These are phyloP conservation scores for Apolygus lucorum DNA, from an alignment of 1,140 invertebrate species.

Conservation along the genomic window DNA sequence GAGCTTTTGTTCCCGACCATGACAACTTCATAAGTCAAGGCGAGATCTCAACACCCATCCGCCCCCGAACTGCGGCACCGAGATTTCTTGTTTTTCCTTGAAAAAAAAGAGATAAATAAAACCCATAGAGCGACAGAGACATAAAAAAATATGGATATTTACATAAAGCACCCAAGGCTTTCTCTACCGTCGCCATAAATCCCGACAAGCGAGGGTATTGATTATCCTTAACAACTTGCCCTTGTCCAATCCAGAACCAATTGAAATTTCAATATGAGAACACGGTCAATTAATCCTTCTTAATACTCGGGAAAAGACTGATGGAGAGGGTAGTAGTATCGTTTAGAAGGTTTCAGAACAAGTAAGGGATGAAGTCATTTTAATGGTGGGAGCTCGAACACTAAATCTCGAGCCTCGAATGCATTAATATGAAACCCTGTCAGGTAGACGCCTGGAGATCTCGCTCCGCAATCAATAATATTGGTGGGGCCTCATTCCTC, in stretches of 20 bases:
- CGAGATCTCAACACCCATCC: not conserved
- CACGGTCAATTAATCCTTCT: slow-evolving; percentile 11
- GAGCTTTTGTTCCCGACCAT: not conserved
- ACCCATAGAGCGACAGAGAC: not conserved
- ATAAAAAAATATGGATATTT: not conserved
- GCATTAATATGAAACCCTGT: slow-evolving; percentile 9
- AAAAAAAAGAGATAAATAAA: too few species aligned
- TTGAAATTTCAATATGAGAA: slow-evolving; percentile 15
- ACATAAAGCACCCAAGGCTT: slow-evolving; percentile 6
- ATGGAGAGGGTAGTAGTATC: not conserved
- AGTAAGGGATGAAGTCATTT: slow-evolving; percentile 10
- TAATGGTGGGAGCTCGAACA: slow-evolving; percentile 1
- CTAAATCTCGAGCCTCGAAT: slow-evolving; percentile 11
- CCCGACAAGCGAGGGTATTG: not conserved
- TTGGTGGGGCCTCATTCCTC: not conserved
- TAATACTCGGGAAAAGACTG: not conserved
- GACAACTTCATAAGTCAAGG: not conserved
- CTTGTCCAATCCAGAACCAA: slow-evolving; percentile 16
- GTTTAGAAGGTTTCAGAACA: not conserved
- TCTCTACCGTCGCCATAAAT: not conserved
- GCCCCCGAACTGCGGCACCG: not conserved
- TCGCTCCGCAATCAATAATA: slow-evolving; percentile 5
- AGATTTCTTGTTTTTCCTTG: not conserved
- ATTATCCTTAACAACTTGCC: slow-evolving; percentile 12
- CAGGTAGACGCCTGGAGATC: slow-evolving; percentile 16